Evolutionary conservation across 2,113 vertebrate genomes (phyloP).

Genomic region (Hemiprocne comata): DNA sequence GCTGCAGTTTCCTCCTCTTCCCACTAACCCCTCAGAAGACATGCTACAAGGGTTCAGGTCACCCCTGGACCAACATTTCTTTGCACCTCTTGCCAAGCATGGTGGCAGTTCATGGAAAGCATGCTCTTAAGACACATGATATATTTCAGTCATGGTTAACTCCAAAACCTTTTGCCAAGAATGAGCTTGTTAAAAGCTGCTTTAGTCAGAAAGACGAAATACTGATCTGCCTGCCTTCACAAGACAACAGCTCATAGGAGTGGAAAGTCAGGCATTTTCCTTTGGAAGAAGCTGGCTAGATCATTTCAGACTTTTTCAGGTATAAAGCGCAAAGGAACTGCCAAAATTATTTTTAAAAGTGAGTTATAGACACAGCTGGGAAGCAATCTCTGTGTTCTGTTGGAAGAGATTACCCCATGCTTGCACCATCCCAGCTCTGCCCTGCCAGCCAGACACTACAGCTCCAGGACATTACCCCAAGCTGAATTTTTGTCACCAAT

Average conservation of each 20-base stretch:
- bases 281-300: conserved; percentile 18
- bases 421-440: not conserved
- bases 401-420: not conserved
- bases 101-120: not conserved
- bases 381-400: conserved; percentile 21
- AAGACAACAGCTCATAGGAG: not conserved
- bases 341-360: not conserved
- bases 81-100: not conserved
- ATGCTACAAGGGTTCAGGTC: accelerated
- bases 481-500: not conserved
- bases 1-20: not conserved
- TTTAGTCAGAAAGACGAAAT: conserved; percentile 51
- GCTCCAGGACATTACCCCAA: not conserved
- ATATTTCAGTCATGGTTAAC: conserved; percentile 19
- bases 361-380: not conserved
- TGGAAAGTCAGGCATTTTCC: conserved; percentile 9
- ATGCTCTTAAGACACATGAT: not conserved
- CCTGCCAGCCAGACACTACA: not conserved
- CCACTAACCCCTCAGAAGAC: not conserved
- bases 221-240: conserved; percentile 23
- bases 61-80: not conserved
- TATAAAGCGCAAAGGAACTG: not conserved
- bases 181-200: conserved; percentile 17
- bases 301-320: not conserved
- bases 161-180: conserved; percentile 44